These are phyloP conservation scores for Urosaurus nigricauda DNA, from an alignment of 2,797 vertebrate species.

Conservation along the genomic window DNA sequence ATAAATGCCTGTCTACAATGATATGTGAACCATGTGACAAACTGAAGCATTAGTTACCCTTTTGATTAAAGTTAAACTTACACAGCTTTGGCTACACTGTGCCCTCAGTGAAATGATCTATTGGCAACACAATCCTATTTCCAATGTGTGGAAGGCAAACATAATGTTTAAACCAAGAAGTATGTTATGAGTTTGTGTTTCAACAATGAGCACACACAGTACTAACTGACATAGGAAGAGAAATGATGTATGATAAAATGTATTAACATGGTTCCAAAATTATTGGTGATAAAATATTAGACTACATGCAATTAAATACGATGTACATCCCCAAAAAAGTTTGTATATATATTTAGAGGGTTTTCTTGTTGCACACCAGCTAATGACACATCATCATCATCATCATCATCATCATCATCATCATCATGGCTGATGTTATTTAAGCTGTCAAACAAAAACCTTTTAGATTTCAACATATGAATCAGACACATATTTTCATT, in stretches of 20 bases:
- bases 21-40: not conserved
- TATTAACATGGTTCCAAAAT: conserved; percentile 66
- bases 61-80: not conserved
- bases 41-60: not conserved
- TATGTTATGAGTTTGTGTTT: conserved; percentile 67
- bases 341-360: conserved; percentile 54
- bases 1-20: not conserved
- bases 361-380: conserved; percentile 49
- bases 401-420: not conserved
- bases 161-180: conserved; percentile 75
- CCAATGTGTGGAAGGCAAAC: conserved; percentile 72
- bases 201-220: conserved; percentile 78
- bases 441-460: conserved; percentile 38
- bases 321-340: conserved; percentile 23
- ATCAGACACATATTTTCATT: conserved; percentile 30
- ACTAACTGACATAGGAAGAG: conserved; percentile 75
- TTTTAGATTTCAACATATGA: conserved; percentile 43
- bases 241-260: conserved; percentile 71
- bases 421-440: conserved; percentile 22
- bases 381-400: conserved; percentile 2
- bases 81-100: not conserved
- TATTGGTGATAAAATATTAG: conserved; percentile 64
- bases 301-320: conserved; percentile 55
- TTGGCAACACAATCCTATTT: conserved; percentile 50
- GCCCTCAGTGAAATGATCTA: conserved; percentile 35